These are phyloP conservation scores for Neodiprion virginianus DNA, from an alignment of 1,140 invertebrate species.

Conservation along the genomic window DNA sequence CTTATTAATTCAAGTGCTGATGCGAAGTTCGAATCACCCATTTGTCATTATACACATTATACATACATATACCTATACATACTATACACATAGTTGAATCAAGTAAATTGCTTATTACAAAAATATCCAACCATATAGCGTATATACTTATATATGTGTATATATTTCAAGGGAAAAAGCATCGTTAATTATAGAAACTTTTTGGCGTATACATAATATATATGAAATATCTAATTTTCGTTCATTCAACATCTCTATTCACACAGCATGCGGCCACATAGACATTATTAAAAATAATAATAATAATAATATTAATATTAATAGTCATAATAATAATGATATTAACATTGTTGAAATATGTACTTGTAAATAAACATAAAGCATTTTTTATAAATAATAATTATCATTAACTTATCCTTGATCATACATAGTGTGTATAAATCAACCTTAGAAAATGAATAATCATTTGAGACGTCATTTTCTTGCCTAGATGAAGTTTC, in stretches of 20 bases:
- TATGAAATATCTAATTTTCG: not conserved
- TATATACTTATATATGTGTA: too few relatives aligned
- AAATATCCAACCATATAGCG: conserved; percentile 38
- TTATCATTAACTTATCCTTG: not conserved
- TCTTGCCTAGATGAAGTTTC: not conserved
- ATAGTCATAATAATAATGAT: conserved; percentile 32
- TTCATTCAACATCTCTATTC: not conserved
- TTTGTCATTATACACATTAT: not conserved
- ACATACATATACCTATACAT: not conserved
- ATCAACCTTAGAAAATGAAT: not conserved
- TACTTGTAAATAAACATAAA: conserved; percentile 57
- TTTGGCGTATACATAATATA: conserved; percentile 33
- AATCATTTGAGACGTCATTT: conserved; percentile 21
- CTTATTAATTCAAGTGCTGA: not conserved
- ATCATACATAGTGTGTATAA: not conserved
- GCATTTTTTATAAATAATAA: conserved; percentile 42
- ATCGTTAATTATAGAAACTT: conserved; percentile 28
- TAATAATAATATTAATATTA: conserved; percentile 36
- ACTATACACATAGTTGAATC: not conserved
- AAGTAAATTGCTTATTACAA: conserved; percentile 8
- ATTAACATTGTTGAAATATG: conserved; percentile 52
- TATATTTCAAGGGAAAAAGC: too few relatives aligned
- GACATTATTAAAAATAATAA: conserved; percentile 26
- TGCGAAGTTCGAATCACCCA: conserved; percentile 1
- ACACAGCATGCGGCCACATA: conserved; percentile 44